Percentiles rank a stretch among this genome's conserved stretches.
These are phyloP conservation scores for Electrona antarctica DNA, from an alignment of 2,113 vertebrate genomes.

Conservation along the genomic window DNA sequence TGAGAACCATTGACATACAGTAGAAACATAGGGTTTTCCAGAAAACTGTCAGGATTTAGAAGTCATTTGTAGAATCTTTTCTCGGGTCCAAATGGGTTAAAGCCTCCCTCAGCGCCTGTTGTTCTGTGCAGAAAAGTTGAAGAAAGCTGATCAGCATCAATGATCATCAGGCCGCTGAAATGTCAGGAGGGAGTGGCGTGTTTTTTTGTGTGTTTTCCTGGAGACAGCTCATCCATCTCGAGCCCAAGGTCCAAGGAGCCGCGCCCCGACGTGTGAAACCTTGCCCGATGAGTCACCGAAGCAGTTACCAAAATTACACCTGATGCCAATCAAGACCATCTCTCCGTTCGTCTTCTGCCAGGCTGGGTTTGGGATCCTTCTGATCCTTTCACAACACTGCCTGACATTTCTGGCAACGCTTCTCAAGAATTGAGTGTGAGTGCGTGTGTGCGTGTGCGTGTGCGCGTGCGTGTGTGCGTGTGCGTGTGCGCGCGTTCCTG, in stretches of 20 bases:
- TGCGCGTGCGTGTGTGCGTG: not conserved
- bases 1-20: too few relatives aligned
- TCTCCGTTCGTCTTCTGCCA: not conserved
- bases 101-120: too few relatives aligned
- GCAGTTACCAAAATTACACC: constrained; percentile 76
- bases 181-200: constrained; percentile 45
- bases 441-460: not conserved
- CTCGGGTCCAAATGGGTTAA: too few relatives aligned
- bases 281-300: constrained; percentile 55
- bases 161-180: constrained; percentile 63
- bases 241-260: not conserved
- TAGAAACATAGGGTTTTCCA: too few relatives aligned
- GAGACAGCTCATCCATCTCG: constrained; percentile 21
- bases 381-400: not conserved
- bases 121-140: constrained; percentile 1
- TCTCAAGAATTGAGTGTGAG: not conserved
- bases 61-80: too few relatives aligned
- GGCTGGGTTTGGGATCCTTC: not conserved
- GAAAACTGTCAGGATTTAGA: too few relatives aligned
- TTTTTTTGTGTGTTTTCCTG: constrained; percentile 18
- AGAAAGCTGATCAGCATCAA: constrained; percentile 48
- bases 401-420: not conserved
- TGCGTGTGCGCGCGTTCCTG: too few relatives aligned
- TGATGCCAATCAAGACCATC: constrained; percentile 72
- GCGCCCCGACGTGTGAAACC: too few relatives aligned